phyloP scores from a whole-genome alignment of 2,113 vertebrate species.

The Scomber colias region DNA sequence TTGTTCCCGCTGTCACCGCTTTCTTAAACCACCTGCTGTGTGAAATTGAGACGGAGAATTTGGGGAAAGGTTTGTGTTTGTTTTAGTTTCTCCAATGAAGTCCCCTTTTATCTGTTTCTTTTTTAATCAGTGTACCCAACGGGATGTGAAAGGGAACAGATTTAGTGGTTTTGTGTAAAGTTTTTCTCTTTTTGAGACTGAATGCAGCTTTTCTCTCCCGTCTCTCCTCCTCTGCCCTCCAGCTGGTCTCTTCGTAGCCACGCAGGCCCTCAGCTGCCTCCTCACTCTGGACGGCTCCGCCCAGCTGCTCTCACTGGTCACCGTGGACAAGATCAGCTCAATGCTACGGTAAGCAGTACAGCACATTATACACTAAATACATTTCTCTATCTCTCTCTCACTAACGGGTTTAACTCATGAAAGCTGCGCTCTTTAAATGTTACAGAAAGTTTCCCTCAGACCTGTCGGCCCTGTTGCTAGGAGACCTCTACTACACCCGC shows the following conservation, averaged over 20 bases:
- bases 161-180: neutral
- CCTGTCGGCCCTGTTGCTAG: slow-evolving; percentile 89
- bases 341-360: slow-evolving; percentile 85
- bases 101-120: neutral
- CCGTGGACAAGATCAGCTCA: slow-evolving; percentile 87
- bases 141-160: no score
- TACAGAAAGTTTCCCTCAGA: slow-evolving; percentile 89
- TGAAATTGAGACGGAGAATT: slow-evolving; percentile 81
- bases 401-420: neutral
- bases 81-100: no score
- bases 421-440: neutral
- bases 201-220: neutral
- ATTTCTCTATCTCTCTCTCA: neutral
- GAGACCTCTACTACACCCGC: slow-evolving; percentile 93
- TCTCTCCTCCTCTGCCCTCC: slow-evolving; percentile 35
- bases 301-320: slow-evolving; percentile 87
- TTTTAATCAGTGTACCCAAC: neutral
- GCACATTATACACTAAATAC: neutral
- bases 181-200: neutral
- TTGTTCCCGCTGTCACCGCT: slow-evolving; percentile 78
- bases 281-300: slow-evolving; percentile 91
- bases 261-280: slow-evolving; percentile 93
- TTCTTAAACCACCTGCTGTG: slow-evolving; percentile 86
- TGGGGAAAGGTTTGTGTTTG: slow-evolving; percentile 91
- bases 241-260: slow-evolving; percentile 92